A percentile compares a stretch with the other conserved stretches of the same genome.
Evolutionary conservation across 2,113 vertebrate genomes (phyloP).

Genomic region (human (Homo sapiens)): DNA sequence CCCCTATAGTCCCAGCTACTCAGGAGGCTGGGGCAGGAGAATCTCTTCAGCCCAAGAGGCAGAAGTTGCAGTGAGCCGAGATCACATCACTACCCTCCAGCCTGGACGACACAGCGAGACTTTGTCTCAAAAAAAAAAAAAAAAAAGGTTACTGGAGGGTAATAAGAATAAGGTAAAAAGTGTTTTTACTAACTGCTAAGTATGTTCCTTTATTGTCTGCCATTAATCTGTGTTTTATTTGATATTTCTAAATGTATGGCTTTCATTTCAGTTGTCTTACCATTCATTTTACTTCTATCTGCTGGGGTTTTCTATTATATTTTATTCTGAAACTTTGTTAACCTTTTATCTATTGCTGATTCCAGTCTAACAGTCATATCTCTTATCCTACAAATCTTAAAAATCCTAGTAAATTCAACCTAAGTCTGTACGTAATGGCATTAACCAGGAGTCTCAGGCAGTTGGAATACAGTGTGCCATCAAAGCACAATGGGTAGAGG

Average conservation of each 20-base stretch:
- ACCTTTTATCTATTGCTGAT: not conserved
- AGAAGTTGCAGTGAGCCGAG: not conserved
- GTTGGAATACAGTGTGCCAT: not conserved
- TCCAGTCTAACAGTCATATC: not conserved
- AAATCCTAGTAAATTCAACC: not conserved
- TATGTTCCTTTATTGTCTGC: slow-evolving; percentile 45
- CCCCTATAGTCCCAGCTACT: not conserved
- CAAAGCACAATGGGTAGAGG: not conserved
- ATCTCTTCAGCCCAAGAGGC: not conserved
- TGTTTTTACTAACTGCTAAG: slow-evolving; percentile 33
- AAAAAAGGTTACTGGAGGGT: not conserved
- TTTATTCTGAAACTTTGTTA: slow-evolving; percentile 2
- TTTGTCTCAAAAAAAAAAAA: not conserved
- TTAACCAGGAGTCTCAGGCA: not conserved
- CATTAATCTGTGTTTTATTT: slow-evolving; percentile 47
- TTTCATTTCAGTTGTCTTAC: slow-evolving; percentile 51
- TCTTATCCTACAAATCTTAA: slow-evolving; percentile 4
- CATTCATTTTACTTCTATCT: slow-evolving; percentile 18
- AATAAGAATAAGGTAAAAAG: not conserved
- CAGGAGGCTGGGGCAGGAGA: not conserved
- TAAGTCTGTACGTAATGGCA: not conserved
- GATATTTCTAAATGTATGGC: slow-evolving; percentile 29
- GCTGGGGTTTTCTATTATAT: slow-evolving; percentile 16
- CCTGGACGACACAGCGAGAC: not conserved
- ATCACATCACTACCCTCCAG: not conserved